These are phyloP conservation scores for Drosophila stalkeri DNA, from an alignment of 2,888 invertebrate genomes.

Conservation along the genomic window DNA sequence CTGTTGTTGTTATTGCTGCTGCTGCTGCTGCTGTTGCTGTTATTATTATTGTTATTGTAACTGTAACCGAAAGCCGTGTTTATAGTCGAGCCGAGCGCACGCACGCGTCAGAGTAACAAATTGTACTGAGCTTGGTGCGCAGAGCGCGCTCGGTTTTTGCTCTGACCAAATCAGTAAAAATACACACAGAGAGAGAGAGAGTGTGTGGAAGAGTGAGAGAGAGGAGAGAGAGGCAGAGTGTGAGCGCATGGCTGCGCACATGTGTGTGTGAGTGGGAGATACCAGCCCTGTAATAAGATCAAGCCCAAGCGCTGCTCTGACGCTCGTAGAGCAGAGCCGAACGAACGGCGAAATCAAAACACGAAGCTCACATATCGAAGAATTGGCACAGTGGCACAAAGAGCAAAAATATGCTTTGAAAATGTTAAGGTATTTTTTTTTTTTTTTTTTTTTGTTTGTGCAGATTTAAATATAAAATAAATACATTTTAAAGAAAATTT, in stretches of 20 bases:
- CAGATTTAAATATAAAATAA: not conserved
- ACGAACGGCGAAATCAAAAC: constrained; percentile 5
- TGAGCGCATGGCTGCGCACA: not conserved
- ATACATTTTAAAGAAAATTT: too few relatives aligned
- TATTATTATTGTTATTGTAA: constrained; percentile 20
- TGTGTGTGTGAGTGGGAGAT: constrained; percentile 20
- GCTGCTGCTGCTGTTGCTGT: constrained; percentile 5
- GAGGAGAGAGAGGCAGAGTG: constrained; percentile 16
- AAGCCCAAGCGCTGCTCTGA: constrained; percentile 42
- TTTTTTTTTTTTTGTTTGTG: not conserved
- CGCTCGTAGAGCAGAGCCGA: constrained; percentile 37
- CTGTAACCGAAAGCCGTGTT: constrained; percentile 54
- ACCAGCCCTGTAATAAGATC: constrained; percentile 68
- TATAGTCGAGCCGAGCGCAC: constrained; percentile 26
- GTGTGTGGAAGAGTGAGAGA: constrained; percentile 9
- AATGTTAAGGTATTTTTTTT: not conserved
- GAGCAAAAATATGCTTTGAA: constrained; percentile 6
- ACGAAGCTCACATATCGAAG: constrained; percentile 23
- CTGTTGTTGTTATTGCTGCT: constrained; percentile 28
- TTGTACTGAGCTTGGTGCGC: constrained; percentile 60
- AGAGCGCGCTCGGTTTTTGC: constrained; percentile 58
- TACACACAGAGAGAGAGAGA: constrained; percentile 5
- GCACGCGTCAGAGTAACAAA: constrained; percentile 67
- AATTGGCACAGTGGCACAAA: constrained; percentile 46
- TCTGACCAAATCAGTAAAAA: constrained; percentile 24